Evolutionary conservation across 64 coral and sea anemone genomes (phyloP), one percentile per base, ranked within the genome.

Genomic region (Orbicella faveolata): DNA sequence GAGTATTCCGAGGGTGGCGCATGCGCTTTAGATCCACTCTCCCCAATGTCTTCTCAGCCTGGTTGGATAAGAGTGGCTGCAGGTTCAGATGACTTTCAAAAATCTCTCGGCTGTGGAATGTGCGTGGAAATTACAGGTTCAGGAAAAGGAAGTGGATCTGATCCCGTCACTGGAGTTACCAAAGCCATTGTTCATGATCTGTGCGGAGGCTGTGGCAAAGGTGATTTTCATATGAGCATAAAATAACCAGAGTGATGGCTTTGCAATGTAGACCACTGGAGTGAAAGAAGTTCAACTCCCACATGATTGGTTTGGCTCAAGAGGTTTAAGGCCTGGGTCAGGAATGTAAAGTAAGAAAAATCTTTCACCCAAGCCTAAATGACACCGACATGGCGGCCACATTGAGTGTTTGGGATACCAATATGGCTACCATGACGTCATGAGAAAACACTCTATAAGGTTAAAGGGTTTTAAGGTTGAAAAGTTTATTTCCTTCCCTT

Each of bases 41-140:
- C 94, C 1, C 78, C 91, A 83, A 75, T 96, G 91, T 88, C 87
- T 10, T 88, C 85, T 78, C 94, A 93, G 79, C 82, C 82, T 64
- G 94, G 94, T 23, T 96, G 94, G 94, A 96, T 96, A 63, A 73
- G 89, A 77, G 94, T 93, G 10, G 94, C 94, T 2, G 90, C 91
- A 35, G 91, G 92, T 51, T 25, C 25, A 16, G 74, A 83, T 18
- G 93, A 96, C n/a, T 93, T 93, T 73, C 89, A 93, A 59, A 77
- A 88, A 14, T 96, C 94, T 21, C 91, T 96, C 73, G 94, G 94
- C 14, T 96, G 94, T 88, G 94, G 94, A n/a, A 96, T 96, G 94
- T 96, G 94, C 76, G 94, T 93, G 34, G 94, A 96, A 69, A 96
- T 96, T 26, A 79, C 87, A 59, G 94, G 94, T 12, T 77, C 89